A percentile compares a stretch with the other conserved stretches of the same genome.
phyloP scores from a whole-genome alignment of 1,140 invertebrate genomes.

The Drosophila seguyi region DNA sequence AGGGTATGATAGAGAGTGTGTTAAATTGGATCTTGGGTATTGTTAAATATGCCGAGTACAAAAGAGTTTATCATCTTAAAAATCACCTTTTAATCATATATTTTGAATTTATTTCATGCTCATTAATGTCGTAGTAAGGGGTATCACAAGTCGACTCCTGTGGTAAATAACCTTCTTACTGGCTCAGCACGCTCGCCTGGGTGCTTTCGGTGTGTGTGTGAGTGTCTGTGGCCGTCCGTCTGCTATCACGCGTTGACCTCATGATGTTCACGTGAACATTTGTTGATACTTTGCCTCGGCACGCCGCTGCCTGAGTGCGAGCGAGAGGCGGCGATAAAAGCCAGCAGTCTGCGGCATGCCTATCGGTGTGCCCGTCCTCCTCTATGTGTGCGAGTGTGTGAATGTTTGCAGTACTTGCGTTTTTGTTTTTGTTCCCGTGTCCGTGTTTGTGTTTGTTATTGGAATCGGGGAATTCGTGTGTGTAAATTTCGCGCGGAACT shows the following conservation, averaged over 20 bases:
- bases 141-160: constrained; percentile 17
- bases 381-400: constrained; percentile 30
- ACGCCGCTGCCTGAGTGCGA: constrained; percentile 10
- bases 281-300: constrained; percentile 70
- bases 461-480: constrained; percentile 71
- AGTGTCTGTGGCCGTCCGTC: constrained; percentile 59
- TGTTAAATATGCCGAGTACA: background rate
- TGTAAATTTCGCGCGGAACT: constrained; percentile 73
- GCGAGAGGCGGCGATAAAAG: constrained; percentile 20
- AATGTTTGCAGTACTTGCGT: constrained; percentile 64
- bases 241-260: constrained; percentile 85
- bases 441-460: constrained; percentile 70
- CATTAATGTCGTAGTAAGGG: background rate
- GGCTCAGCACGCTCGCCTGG: constrained; percentile 37
- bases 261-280: constrained; percentile 84
- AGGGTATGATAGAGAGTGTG: background rate
- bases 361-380: constrained; percentile 37
- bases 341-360: constrained; percentile 64
- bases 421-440: constrained; percentile 53
- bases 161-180: constrained; percentile 45
- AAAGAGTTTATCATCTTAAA: background rate
- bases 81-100: too few relatives aligned
- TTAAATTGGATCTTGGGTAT: too few relatives aligned
- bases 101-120: too few relatives aligned
- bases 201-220: constrained; percentile 20